Conservation (phyloP, 1,140 invertebrate genomes). For the Drosophila sp. region DNA sequence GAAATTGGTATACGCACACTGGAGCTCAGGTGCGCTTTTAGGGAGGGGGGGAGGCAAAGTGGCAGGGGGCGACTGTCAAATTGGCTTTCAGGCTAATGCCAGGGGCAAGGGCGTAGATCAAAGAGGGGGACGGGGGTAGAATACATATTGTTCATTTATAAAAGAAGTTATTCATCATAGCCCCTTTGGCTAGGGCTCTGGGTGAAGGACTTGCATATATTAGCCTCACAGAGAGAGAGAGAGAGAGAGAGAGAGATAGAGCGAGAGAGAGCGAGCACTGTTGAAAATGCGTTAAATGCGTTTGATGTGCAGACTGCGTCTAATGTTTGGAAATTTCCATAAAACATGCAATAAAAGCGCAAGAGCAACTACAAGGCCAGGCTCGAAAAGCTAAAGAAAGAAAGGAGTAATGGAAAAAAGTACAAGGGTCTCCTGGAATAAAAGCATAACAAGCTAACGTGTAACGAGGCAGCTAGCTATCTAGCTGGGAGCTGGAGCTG, state of each 20-base stretch:
- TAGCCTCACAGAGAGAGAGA: not conserved
- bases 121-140: not conserved
- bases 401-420: constrained; percentile 43
- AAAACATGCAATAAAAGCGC: constrained; percentile 79
- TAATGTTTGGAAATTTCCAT: constrained; percentile 79
- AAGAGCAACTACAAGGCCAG: constrained; percentile 41
- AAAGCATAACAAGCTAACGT: constrained; percentile 77
- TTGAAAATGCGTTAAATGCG: constrained; percentile 67
- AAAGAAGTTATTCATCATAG: not conserved
- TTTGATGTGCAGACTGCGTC: constrained; percentile 74
- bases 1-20: constrained; percentile 33
- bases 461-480: constrained; percentile 50
- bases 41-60: constrained; percentile 3
- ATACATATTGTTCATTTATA: not conserved
- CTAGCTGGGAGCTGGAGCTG: constrained; percentile 36
- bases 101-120: not conserved
- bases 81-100: not conserved
- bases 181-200: constrained; percentile 1
- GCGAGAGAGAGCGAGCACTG: constrained; percentile 8
- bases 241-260: not conserved
- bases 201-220: constrained; percentile 39
- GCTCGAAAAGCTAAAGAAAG: constrained; percentile 20
- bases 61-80: not conserved
- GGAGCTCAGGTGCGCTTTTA: constrained; percentile 50
- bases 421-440: constrained; percentile 58